Base-by-base conservation (phyloP, 2,797 vertebrate genomes). In the Chromobotia macracanthus region DNA sequence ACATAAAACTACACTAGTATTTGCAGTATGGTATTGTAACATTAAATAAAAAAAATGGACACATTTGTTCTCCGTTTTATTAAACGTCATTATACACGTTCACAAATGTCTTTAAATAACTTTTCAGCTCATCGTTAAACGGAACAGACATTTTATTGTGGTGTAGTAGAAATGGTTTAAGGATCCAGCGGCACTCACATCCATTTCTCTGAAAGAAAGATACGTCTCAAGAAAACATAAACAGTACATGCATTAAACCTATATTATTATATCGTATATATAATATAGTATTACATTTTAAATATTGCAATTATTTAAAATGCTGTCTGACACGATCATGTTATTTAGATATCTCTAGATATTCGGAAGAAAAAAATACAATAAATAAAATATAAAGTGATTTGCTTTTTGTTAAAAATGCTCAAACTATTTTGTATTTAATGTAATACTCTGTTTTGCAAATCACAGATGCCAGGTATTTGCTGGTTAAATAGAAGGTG, bases 21-120 rank as follows among this genome's bases (percentile, higher is more conserved):
- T 5, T 9, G 58, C 58, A 61, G 13, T 2, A 31, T 2, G 28
- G 1, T 5, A 6, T 13, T 38, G 38, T 38, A 6, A 9, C 8
- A 51, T 48, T 31, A 10, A 38, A 48, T 4, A 28, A 28, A 28
- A 68, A 16, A 19, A 58, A 58, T 46, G 0, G 12, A 68, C 75
- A 68, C 75, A 31, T 68, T 48, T 77, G 12, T 21, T 23, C 19
- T 67, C 10, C 7, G 28, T 77, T 68, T 77, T 77, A 77, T 67
- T 76, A 56, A 23, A 58, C 10, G 0, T 28, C 48, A 25, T 15
- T 51, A 28, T 53, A 55, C 63, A 66, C 55, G 51, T 25, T 21
- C 18, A 41, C 28, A 75, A 8, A 75, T 8, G 23, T n/a, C 23
- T 66, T 28, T 10, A 66, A 75, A 50, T 21, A 35, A 13, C 23